Base-by-base conservation (phyloP, 2,888 invertebrate genomes). In the Trichopria drosophilae region DNA sequence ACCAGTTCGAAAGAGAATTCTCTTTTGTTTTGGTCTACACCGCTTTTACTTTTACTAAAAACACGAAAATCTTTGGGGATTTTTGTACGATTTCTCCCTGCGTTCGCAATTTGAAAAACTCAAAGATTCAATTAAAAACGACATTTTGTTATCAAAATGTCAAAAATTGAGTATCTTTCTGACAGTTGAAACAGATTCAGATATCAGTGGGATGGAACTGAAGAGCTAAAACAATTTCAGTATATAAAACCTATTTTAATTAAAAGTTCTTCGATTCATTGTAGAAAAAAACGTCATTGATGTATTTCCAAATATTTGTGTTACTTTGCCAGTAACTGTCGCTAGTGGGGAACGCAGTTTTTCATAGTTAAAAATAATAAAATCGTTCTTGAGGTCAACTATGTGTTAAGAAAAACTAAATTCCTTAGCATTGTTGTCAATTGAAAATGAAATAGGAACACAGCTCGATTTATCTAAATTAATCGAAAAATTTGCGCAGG, bases 251-350 rank as follows among this genome's bases (percentile, higher is more conserved):
- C 36, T 39, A 7, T 15, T 28, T 4, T 24, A 37, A n/a, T 20
- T 29, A 36, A 36, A 43, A 26, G 36, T 49, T 20, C 37, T 49
- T 5, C 28, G 35, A 31, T 42, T 36, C 9, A 42, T 43, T 20
- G 24, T 20, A 7, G 13, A 35, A 35, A 49, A 36, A 24, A 36
- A 29, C 29, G 31, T 47, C 15, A 18, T n/a, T 20, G 49, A 49
- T 26, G 20, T 49, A 19, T 49, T 36, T 37, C 50, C 43, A 15
- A 44, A 43, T 31, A 15, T 43, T 42, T 24, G 20, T 18, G 3
- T 44, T 22, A 50, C 50, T 16, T 32, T 44, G 23, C 44, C 39
- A 2, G 43, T 50, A 22, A 44, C 50, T 28, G 36, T 37, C 22
- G 44, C 44, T 16, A 43, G 43, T n/a, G 39, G 44, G 13, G 43